Evolutionary conservation across 23 tunicate genomes (phyloP), one percentile per base, ranked within the genome.

Genomic region (Halocynthia aurantium): DNA sequence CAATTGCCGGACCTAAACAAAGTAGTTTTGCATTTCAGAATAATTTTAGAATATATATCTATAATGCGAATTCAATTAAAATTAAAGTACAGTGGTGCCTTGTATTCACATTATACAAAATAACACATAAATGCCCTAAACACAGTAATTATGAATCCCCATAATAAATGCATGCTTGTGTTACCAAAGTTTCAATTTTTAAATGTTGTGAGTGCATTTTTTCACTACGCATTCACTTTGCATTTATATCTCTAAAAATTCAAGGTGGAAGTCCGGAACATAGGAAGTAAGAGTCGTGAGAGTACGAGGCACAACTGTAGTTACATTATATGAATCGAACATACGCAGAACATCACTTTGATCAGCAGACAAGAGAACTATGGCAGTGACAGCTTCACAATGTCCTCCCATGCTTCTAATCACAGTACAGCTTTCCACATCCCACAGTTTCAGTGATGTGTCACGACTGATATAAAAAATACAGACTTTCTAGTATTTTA

Each of bases 401-500:
- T 91, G 97, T 7, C 97, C 87, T 60, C 87, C 57, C 84, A 91
- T 51, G 60, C 81, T 85, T 54, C 86, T 77, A 7, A 81, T 31
- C 67, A 81, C 91, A 19, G 77, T 50, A 8, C 71, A 52, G 11
- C 84, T 69, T 40, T 61, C 7, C 6, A 71, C 54, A 19, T 85
- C 70, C 97, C 97, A 91, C 40, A 91, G 72, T 52, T 91, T 91
- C 19, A 91, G 80, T 9, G 97, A 75, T 15, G 97, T 91, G 55
- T 91, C 97, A 7, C 90, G 97, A 55, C 97, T 91, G 71, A 31
- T 31, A 31, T 6, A 62, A 76, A 63, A 73, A 69, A 22, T 10
- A 8, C 53, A 22, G 49, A 72, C 13, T 49, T n/a, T 12, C 6
- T 44, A 10, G 2, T 11, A n/a, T 68, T 72, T 44, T 4, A 12